These are phyloP conservation scores for Ctena decussata DNA, from an alignment of 2,888 invertebrate genomes.

Conservation along the genomic window DNA sequence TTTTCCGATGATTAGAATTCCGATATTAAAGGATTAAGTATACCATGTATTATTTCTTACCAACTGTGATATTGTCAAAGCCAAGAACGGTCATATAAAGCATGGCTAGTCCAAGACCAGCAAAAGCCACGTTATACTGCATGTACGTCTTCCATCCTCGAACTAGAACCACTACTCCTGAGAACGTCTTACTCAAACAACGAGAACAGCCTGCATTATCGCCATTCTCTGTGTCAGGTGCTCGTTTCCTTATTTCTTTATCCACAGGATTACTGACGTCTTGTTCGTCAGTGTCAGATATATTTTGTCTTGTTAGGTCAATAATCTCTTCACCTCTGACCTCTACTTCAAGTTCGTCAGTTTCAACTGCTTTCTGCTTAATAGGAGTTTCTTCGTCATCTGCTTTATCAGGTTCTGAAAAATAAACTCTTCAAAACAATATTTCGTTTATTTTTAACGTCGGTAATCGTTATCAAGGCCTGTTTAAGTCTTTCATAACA, in stretches of 20 bases:
- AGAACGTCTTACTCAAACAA: slow-evolving; percentile 60
- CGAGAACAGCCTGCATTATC: slow-evolving; percentile 9
- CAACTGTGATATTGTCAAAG: slow-evolving; percentile 88
- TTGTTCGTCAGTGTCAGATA: background rate
- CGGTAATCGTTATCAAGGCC: too few relatives aligned
- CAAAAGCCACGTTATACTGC: slow-evolving; percentile 86
- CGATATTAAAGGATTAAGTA: too few relatives aligned
- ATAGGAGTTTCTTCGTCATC: background rate
- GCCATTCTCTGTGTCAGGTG: background rate
- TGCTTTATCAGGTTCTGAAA: background rate
- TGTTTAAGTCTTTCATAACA: too few relatives aligned
- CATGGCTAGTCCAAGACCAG: slow-evolving; percentile 87
- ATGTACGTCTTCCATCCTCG: slow-evolving; percentile 87
- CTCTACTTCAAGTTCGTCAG: background rate
- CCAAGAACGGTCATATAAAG: slow-evolving; percentile 88
- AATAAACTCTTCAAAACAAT: too few relatives aligned
- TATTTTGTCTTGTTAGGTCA: background rate
- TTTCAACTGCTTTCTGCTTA: background rate
- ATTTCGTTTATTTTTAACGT: too few relatives aligned
- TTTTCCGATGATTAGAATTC: too few relatives aligned
- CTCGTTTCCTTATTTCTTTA: background rate
- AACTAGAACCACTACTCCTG: slow-evolving; percentile 69
- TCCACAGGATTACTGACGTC: background rate
- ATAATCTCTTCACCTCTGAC: background rate
- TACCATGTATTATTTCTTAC: slow-evolving; percentile 81